Base-by-base conservation (phyloP, 2,113 vertebrate species). In the Takifugu bimaculatus region DNA sequence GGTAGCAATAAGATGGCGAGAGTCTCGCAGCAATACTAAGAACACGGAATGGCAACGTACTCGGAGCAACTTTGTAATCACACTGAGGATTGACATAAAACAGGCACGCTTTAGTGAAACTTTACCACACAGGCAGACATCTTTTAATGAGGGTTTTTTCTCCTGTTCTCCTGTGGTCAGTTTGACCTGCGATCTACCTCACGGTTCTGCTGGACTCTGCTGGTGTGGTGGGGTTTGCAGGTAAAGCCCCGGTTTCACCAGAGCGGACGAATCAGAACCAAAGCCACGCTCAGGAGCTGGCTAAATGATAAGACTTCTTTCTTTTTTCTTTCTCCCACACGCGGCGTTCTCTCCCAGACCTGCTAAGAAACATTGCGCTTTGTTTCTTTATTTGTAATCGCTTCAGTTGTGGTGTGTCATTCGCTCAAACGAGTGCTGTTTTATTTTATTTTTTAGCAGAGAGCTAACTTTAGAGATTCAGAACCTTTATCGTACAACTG, bases 171-270 rank as follows among this genome's bases (percentile, higher is more conserved):
- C n/a, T 48, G 91, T 93, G 95, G 90, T 94, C 94, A 90, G 90
- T 91, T 87, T 93, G 96, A 94, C 96, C 94, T 90, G 90, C 93
- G 93, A 98, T 97, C 96, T 99, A 99, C 96, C 96, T 98, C 96
- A 98, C 91, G 93, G 93, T 93, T 95, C 93, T 94, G 94, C 78
- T 50, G 58, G 68, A 93, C 90, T 87, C 90, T 91, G 93, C 94
- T 92, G 89, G 91, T 83, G 92, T 89, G 87, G 92, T 91, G 88
- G 92, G 94, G 94, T 95, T 91, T 94, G 94, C 94, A 92, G 95
- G 94, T 92, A 92, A 93, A 94, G 91, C 93, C 94, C 93, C 72
- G 14, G 35, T 91, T 65, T 58, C 78, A 73, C 70, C 81, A 79
- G 77, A 74, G 57, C 53, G 61, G 85, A 88, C 90, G 87, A 92